Base-by-base conservation (phyloP, 2,113 vertebrate genomes). In the Diglossa brunneiventris region DNA sequence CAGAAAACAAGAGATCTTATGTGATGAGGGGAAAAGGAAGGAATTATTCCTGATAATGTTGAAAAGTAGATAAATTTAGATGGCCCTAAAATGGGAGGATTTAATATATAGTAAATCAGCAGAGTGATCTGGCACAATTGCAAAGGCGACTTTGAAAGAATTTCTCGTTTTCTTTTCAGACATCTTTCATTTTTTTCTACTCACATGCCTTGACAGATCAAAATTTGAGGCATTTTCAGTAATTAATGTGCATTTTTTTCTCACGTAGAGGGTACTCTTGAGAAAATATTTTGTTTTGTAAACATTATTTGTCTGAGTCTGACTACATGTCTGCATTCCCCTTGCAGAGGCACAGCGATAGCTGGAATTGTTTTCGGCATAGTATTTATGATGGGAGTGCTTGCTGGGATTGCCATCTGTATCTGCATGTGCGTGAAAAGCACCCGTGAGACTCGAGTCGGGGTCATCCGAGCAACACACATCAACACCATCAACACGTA, bases 361-460 rank as follows among this genome's bases (percentile, higher is more conserved):
- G 99, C 99, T 4, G 99, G 98, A 24, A 99, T 99, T 23, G 98
- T 99, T 79, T 99, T 99, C 8, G 98, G 99, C 22, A 98, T 99
- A 46, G 98, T 99, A 33, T 99, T 99, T 90, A 97, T 99, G 96
- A 99, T 99, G 98, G 99, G 98, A 11, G 98, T 99, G 33, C 97
- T 98, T 83, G 99, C 98, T 1, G 98, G 98, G 26, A 93, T 99
- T 58, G 98, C 98, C 94, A 98, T 99, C 81, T 99, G 99, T 21
- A 92, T 99, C 96, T 99, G 99, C 83, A 98, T 99, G 98, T 99
- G 99, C 82, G 93, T 99, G 98, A 99, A 99, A 96, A 99, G 97
- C 81, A 98, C 96, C 64, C 97, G 96, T 1, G 98, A 98, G 2
- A 97, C 98, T 4, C 97, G 98, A 28, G 98, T 99, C 28, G 99